Conservation (phyloP, 2,797 vertebrate genomes). For the Silurus lanzhouensis region DNA sequence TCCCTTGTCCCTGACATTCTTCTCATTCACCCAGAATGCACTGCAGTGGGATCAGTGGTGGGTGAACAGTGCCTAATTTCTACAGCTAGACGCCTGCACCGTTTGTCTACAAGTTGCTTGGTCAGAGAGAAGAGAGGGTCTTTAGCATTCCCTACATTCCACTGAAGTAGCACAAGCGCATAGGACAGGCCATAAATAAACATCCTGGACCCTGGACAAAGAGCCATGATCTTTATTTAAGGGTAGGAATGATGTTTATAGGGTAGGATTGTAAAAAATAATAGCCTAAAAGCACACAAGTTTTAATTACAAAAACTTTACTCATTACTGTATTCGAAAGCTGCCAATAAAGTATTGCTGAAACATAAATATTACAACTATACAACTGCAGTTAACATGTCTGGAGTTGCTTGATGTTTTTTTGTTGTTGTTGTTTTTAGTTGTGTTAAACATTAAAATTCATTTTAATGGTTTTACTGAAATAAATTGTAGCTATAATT, state of each 20-base stretch:
- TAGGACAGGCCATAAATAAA: slow-evolving; percentile 77
- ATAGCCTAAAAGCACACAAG: slow-evolving; percentile 60
- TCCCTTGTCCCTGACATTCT: slow-evolving; percentile 72
- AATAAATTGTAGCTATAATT: not conserved
- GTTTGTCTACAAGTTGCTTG: slow-evolving; percentile 70
- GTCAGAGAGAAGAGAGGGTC: slow-evolving; percentile 66
- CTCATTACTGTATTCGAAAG: slow-evolving; percentile 47
- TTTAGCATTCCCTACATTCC: slow-evolving; percentile 78
- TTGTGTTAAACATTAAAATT: not conserved
- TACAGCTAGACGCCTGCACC: slow-evolving; percentile 68
- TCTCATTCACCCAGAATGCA: slow-evolving; percentile 67
- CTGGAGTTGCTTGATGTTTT: slow-evolving; percentile 40
- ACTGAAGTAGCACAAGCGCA: slow-evolving; percentile 72
- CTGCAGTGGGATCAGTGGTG: slow-evolving; percentile 69
- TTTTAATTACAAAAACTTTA: slow-evolving; percentile 52
- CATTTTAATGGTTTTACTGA: not conserved
- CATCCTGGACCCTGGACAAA: slow-evolving; percentile 64
- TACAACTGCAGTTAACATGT: slow-evolving; percentile 47
- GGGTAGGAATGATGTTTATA: slow-evolving; percentile 41
- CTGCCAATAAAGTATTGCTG: slow-evolving; percentile 54
- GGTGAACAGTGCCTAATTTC: slow-evolving; percentile 64
- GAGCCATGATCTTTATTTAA: slow-evolving; percentile 39
- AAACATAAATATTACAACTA: slow-evolving; percentile 41
- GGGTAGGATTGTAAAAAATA: slow-evolving; percentile 62
- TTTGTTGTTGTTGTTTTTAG: not conserved